Evolutionary conservation across 2,113 vertebrate genomes (phyloP).

Genomic region (Rhinoderma darwinii): DNA sequence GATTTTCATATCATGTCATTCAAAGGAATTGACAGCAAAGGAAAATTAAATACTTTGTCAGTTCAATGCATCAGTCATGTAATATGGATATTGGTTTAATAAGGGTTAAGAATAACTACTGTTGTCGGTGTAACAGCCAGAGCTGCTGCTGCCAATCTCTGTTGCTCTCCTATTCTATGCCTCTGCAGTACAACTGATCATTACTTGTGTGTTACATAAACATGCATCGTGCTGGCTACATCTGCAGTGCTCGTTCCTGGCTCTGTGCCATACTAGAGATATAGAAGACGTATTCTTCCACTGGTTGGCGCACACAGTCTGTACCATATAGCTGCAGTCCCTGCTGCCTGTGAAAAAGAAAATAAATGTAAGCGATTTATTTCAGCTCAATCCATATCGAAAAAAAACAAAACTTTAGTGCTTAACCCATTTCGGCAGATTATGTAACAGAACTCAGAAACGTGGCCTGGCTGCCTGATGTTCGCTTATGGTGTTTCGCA

Average conservation of each 20-base stretch:
- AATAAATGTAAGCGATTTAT: conserved; percentile 19
- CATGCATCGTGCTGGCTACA: conserved; percentile 26
- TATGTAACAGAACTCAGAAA: background rate
- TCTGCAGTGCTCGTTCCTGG: conserved; percentile 30
- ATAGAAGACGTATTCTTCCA: background rate
- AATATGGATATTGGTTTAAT: background rate
- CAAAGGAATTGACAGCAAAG: background rate
- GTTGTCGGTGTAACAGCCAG: background rate
- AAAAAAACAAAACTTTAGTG: background rate
- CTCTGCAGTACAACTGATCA: background rate
- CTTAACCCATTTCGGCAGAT: background rate
- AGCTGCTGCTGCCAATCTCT: background rate
- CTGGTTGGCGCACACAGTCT: background rate
- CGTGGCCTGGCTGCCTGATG: background rate
- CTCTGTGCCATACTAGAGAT: conserved; percentile 19
- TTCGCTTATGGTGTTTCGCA: background rate
- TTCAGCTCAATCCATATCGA: background rate
- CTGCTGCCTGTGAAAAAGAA: background rate
- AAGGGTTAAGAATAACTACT: background rate
- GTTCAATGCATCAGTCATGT: background rate
- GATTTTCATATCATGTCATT: background rate
- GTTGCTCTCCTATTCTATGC: background rate
- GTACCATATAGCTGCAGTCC: conserved; percentile 3
- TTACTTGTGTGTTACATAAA: conserved; percentile 49
- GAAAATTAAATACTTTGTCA: background rate